Percentiles rank a stretch among this genome's conserved stretches.
Conservation (phyloP, 2,113 vertebrate species). For the Pan troglodytes region DNA sequence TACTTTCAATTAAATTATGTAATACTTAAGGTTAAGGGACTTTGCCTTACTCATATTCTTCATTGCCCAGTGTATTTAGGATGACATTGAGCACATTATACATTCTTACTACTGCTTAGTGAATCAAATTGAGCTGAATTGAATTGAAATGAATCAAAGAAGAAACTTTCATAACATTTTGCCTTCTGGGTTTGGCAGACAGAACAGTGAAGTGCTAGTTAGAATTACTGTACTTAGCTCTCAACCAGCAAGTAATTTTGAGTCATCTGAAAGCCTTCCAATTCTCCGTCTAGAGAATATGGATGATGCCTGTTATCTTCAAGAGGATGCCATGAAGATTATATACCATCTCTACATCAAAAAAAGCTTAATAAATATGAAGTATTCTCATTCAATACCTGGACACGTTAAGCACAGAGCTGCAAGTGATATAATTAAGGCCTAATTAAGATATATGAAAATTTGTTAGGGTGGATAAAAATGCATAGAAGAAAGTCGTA, state of each 20-base stretch:
- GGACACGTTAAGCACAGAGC: background rate
- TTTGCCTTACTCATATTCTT: background rate
- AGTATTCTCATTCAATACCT: background rate
- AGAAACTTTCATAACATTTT: slow-evolving; percentile 49
- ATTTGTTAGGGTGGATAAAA: background rate
- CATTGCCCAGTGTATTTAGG: background rate
- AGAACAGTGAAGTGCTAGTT: slow-evolving; percentile 13
- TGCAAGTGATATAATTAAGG: background rate
- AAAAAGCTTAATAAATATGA: slow-evolving; percentile 26
- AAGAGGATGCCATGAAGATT: background rate
- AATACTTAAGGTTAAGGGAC: background rate
- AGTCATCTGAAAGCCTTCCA: slow-evolving; percentile 44
- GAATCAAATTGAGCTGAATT: background rate
- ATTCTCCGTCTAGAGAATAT: background rate
- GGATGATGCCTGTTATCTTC: background rate
- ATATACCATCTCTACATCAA: background rate
- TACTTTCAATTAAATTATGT: slow-evolving; percentile 41
- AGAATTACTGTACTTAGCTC: slow-evolving; percentile 43
- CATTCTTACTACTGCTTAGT: background rate
- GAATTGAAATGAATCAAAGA: slow-evolving; percentile 44
- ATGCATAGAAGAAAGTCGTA: background rate
- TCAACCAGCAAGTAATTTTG: slow-evolving; percentile 41
- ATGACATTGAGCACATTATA: background rate
- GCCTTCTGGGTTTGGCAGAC: slow-evolving; percentile 32
- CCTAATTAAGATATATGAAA: background rate